These are phyloP conservation scores for Pinna nobilis DNA, from an alignment of 1,140 invertebrate genomes.

Conservation along the genomic window DNA sequence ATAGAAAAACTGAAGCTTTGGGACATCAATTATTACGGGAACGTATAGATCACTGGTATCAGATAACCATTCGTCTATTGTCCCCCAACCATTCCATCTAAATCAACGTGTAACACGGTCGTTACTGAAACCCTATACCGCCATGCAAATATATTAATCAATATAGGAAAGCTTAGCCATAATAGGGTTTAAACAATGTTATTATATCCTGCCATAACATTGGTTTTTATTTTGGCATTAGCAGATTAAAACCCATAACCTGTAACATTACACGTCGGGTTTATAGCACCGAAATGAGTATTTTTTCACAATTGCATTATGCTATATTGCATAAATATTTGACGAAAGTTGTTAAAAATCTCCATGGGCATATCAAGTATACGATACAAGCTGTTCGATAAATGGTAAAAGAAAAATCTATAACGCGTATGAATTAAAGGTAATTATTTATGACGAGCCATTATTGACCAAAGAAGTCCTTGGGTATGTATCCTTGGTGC, in stretches of 20 bases:
- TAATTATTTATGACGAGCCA: constrained; percentile 11
- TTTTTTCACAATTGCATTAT: background rate
- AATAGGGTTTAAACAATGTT: constrained; percentile 23
- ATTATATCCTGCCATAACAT: constrained; percentile 21
- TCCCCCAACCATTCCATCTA: constrained; percentile 22
- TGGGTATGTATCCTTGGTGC: no score
- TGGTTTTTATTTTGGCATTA: constrained; percentile 25
- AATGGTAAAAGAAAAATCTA: constrained; percentile 14
- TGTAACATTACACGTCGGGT: background rate
- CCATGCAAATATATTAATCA: constrained; percentile 26
- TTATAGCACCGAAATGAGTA: constrained; percentile 13
- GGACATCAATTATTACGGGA: no score
- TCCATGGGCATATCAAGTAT: constrained; percentile 19
- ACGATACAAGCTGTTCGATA: background rate
- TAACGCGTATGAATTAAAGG: background rate
- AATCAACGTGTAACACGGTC: constrained; percentile 15
- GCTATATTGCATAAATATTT: constrained; percentile 18
- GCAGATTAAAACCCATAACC: constrained; percentile 27
- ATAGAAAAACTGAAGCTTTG: no score
- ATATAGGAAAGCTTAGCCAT: constrained; percentile 6
- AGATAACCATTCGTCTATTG: no score
- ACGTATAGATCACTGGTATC: no score
- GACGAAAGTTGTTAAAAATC: constrained; percentile 6
- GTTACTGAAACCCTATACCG: constrained; percentile 14
- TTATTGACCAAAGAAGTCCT: background rate